These are phyloP conservation scores for Beris morrisii DNA, from an alignment of 2,888 invertebrate genomes.

Conservation along the genomic window DNA sequence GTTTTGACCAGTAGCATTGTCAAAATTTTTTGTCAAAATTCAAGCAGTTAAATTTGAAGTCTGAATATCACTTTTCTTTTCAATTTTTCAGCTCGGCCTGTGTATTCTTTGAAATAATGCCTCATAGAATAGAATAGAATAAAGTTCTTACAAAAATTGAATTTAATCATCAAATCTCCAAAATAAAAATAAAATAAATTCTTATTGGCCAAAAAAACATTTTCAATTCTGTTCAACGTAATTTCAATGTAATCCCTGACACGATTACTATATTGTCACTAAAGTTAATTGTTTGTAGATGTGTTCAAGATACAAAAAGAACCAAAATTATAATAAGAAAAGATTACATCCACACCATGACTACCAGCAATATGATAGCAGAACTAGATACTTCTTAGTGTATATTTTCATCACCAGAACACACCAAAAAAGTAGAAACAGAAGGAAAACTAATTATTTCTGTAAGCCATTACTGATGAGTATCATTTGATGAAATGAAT, in stretches of 20 bases:
- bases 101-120: too few species aligned
- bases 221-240: neutral
- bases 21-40: too few species aligned
- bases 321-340: neutral
- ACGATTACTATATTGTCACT: constrained; percentile 5
- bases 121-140: too few species aligned
- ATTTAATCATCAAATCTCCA: too few species aligned
- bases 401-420: neutral
- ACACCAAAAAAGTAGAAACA: neutral
- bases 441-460: constrained; percentile 23
- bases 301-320: too few species aligned
- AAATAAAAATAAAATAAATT: too few species aligned
- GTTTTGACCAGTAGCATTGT: too few species aligned
- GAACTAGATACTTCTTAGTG: neutral
- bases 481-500: constrained; percentile 18
- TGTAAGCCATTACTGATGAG: constrained; percentile 20
- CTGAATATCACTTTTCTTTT: too few species aligned
- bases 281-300: constrained; percentile 14
- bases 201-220: neutral
- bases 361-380: neutral
- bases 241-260: constrained; percentile 3
- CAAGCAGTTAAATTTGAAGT: too few species aligned
- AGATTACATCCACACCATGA: neutral
- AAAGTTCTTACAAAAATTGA: too few species aligned
- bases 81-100: too few species aligned